Conservation (phyloP, 2,113 vertebrate species). For the Alaudala cheleensis region DNA sequence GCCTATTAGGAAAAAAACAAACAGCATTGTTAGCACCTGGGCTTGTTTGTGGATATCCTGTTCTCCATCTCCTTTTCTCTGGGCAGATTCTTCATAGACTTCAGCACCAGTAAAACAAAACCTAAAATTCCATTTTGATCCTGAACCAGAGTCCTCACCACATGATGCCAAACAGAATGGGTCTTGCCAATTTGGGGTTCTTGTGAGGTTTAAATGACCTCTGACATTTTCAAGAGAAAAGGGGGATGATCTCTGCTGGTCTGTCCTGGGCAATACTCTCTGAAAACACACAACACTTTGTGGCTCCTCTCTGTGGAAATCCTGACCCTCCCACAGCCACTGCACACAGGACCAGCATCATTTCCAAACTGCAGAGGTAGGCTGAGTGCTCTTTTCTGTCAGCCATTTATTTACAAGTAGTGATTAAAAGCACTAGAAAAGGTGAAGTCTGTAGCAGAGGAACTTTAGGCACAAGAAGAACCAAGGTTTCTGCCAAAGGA, state of each 20-base stretch:
- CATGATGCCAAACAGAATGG: fast-evolving
- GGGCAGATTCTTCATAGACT: neutral
- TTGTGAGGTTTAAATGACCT: neutral
- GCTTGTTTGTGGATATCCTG: neutral
- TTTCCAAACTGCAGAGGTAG: neutral
- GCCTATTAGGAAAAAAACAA: fast-evolving
- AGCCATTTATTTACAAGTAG: neutral
- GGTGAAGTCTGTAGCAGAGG: neutral
- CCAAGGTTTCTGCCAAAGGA: neutral
- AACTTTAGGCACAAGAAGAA: neutral
- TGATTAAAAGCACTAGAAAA: neutral
- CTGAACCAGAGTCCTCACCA: neutral
- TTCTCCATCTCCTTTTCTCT: neutral
- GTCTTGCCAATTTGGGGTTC: neutral
- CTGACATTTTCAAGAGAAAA: neutral
- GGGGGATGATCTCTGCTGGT: neutral
- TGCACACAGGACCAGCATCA: neutral
- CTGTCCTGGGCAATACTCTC: neutral
- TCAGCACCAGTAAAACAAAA: neutral
- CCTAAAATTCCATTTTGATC: neutral
- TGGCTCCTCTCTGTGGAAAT: neutral
- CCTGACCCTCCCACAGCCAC: neutral
- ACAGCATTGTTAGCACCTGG: neutral
- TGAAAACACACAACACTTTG: fast-evolving
- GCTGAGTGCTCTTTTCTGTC: neutral